Evolutionary conservation across 2,888 invertebrate species (phyloP).

Genomic region (Platycheirus albimanus): DNA sequence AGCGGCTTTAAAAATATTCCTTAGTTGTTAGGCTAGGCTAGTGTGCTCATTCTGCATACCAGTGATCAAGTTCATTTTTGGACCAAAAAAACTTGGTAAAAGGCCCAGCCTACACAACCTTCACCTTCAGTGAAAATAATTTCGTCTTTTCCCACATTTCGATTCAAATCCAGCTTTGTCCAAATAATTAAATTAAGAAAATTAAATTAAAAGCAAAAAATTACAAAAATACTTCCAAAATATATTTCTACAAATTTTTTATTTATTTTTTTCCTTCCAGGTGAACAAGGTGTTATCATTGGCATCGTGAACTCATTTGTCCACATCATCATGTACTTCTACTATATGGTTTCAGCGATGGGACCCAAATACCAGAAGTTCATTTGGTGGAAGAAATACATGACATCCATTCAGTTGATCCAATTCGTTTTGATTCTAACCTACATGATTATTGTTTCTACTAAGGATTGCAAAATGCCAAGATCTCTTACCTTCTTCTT

Average conservation of each 20-base stretch:
- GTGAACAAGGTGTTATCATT: conserved; percentile 83
- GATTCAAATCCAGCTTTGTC: too few species aligned
- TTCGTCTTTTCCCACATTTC: too few species aligned
- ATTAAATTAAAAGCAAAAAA: too few species aligned
- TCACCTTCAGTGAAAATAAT: too few species aligned
- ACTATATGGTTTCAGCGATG: conserved; percentile 83
- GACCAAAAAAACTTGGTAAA: too few species aligned
- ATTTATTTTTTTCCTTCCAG: conserved; percentile 75
- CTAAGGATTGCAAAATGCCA: conserved; percentile 84
- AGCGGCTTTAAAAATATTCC: too few species aligned
- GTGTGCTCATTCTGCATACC: too few species aligned
- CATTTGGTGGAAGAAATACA: conserved; percentile 84
- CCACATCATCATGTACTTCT: conserved; percentile 84
- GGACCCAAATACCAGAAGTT: conserved; percentile 84
- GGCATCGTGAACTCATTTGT: conserved; percentile 84
- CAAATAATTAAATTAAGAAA: too few species aligned
- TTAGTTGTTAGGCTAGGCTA: too few species aligned
- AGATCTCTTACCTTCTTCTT: conserved; percentile 85
- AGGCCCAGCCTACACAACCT: too few species aligned
- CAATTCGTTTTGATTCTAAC: conserved; percentile 88
- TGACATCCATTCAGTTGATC: conserved; percentile 83
- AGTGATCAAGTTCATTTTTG: too few species aligned
- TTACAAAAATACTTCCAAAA: too few species aligned
- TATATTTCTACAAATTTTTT: neutral
- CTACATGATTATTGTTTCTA: conserved; percentile 84